Evolutionary conservation across 2,797 vertebrate species (phyloP), one percentile per base, ranked within the genome.

Genomic region (Australoheros facetus): DNA sequence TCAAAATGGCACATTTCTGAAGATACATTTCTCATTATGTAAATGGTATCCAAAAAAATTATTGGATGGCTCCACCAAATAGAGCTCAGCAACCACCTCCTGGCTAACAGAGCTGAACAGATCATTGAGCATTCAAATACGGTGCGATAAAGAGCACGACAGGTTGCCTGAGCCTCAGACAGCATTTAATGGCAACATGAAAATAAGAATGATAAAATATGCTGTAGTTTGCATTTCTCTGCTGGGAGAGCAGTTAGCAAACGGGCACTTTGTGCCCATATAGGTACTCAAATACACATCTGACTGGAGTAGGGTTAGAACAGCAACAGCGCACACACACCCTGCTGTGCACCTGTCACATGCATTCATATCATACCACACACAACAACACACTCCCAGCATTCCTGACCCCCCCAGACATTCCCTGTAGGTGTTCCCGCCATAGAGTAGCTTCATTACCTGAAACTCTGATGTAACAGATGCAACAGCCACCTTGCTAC

Each of bases 311-410:
- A 39, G 1, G 2, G 39, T 32, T 14, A 3, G 2, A 74, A 5
- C 10, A 7, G 17, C 10, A 26, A 71, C 42, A 1, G 34, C 5
- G 5, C 83, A 83, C 77, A 71, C 89, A 82, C 83, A 26, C 84
- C 84, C 75, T 34, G 79, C 82, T 28, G 71, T 42, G 48, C 77
- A 92, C 86, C 91, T 91, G 87, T 73, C 78, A 23, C 26, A 77
- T 6, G 39, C 89, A 92, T 94, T 94, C 93, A 77, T 82, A 28
- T 86, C 93, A 92, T 94, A 56, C 86, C 88, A 7, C 16, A 17
- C 73, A 79, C 70, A 77, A 48, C 71, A 32, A 7, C 42, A 62
- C 84, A 69, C 81, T 73, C 42, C 0, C 57, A 77, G 71, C 85
- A 84, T 85, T 86, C 82, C 79, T 57, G 13, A 51, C 30, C 11